Evolutionary conservation across 2,113 vertebrate genomes (phyloP).

Genomic region (Hyperoodon ampullatus): DNA sequence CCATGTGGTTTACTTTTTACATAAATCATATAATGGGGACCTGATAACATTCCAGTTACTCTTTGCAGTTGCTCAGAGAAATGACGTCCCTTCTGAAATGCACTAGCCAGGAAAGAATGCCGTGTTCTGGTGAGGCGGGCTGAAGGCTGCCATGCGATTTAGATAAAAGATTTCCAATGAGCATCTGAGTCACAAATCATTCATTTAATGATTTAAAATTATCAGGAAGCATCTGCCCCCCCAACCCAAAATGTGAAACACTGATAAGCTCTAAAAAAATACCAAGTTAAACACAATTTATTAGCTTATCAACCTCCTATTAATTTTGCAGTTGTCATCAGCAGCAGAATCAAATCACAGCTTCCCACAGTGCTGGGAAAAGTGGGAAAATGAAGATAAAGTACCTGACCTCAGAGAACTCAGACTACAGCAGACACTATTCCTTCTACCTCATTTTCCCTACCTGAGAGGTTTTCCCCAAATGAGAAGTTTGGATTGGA

Average conservation of each 20-base stretch:
- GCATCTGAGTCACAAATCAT: background rate
- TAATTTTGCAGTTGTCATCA: background rate
- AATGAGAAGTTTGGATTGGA: background rate
- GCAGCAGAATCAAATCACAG: background rate
- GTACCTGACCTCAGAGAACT: background rate
- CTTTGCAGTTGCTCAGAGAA: background rate
- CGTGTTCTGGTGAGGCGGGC: background rate
- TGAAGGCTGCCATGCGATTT: background rate
- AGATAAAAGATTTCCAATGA: slow-evolving; percentile 16
- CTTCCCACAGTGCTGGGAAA: background rate
- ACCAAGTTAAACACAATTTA: background rate
- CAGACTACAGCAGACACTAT: fast-evolving
- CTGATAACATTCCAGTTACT: background rate
- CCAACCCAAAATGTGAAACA: background rate
- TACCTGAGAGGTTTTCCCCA: background rate
- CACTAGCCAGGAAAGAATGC: background rate
- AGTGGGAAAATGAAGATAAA: background rate
- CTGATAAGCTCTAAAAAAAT: background rate
- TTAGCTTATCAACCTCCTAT: background rate
- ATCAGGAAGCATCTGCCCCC: background rate
- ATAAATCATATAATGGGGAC: background rate
- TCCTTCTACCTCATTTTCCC: background rate
- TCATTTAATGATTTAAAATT: slow-evolving; percentile 34
- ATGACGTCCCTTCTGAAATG: background rate
- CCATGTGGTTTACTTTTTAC: background rate